Conservation (phyloP, 2,888 invertebrate genomes). For the Aphelenchoides bicaudatus region DNA sequence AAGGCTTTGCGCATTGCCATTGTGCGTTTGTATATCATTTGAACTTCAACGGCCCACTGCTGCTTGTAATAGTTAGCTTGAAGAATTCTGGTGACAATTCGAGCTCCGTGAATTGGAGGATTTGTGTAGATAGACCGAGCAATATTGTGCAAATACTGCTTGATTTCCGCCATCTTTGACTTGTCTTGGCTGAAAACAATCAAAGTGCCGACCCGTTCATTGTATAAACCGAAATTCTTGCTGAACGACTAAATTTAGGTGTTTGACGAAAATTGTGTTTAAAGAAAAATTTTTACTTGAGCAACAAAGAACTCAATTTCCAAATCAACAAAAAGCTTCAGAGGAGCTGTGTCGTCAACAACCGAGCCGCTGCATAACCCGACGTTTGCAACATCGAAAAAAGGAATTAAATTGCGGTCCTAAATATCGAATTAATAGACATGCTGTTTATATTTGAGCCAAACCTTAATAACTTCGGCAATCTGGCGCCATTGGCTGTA, state of each 20-base stretch:
- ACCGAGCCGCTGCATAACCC: constrained; percentile 2
- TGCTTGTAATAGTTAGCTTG: constrained; percentile 72
- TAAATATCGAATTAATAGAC: neutral
- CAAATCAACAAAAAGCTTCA: constrained; percentile 62
- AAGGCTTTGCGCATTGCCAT: constrained; percentile 78
- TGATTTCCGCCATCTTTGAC: constrained; percentile 69
- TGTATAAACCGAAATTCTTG: constrained; percentile 98
- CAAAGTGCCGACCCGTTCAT: constrained; percentile 89
- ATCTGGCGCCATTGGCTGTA: constrained; percentile 85
- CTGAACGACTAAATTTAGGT: too few species aligned
- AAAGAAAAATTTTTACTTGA: too few species aligned
- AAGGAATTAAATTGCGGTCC: constrained; percentile 8
- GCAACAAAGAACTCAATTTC: constrained; percentile 88
- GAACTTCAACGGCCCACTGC: constrained; percentile 71
- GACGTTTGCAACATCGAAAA: constrained; percentile 17
- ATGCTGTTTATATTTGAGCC: neutral
- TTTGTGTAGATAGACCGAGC: constrained; percentile 70
- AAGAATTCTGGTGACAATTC: constrained; percentile 80
- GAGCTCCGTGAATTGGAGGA: constrained; percentile 90
- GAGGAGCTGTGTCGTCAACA: constrained; percentile 11
- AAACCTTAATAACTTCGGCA: constrained; percentile 73
- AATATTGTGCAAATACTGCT: constrained; percentile 73
- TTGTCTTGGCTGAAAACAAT: constrained; percentile 73
- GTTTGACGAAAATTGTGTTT: too few species aligned
- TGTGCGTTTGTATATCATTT: constrained; percentile 81